phyloP scores from a whole-genome alignment of 1,140 invertebrate genomes.

The Trichonephila clavipes region DNA sequence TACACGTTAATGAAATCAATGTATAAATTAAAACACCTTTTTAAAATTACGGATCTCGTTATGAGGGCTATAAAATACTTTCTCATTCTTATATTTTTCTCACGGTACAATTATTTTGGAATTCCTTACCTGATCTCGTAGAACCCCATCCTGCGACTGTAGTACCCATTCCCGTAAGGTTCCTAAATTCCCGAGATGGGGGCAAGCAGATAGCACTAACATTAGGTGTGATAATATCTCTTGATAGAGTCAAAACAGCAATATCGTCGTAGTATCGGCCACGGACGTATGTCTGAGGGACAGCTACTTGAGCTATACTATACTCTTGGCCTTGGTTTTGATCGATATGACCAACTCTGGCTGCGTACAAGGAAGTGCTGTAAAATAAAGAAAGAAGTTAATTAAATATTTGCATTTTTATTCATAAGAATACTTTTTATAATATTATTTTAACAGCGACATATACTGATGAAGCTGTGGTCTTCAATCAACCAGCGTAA shows the following conservation, averaged over 20 bases:
- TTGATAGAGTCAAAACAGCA: slow-evolving; percentile 34
- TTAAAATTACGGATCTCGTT: no score
- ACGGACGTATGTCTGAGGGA: not conserved
- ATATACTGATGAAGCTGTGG: no score
- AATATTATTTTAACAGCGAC: no score
- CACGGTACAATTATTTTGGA: no score
- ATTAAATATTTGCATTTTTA: no score
- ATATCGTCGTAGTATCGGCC: slow-evolving; percentile 54
- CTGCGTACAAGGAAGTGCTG: slow-evolving; percentile 7
- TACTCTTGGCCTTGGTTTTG: not conserved
- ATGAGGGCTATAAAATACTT: no score
- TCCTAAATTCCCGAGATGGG: not conserved
- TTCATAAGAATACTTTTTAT: no score
- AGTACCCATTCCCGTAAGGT: not conserved
- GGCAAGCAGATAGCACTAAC: slow-evolving; percentile 42
- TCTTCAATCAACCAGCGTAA: no score
- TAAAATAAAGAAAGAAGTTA: not conserved
- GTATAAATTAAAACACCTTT: no score
- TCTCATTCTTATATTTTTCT: no score
- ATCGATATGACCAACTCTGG: slow-evolving; percentile 43
- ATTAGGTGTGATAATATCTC: not conserved
- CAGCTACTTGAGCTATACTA: not conserved
- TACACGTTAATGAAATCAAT: no score
- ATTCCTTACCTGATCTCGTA: slow-evolving; percentile 14
- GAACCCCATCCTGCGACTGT: slow-evolving; percentile 66